A percentile compares a stretch with the other conserved stretches of the same genome.
phyloP scores from a whole-genome alignment of 2,797 vertebrate genomes.

The Selene dorsalis region DNA sequence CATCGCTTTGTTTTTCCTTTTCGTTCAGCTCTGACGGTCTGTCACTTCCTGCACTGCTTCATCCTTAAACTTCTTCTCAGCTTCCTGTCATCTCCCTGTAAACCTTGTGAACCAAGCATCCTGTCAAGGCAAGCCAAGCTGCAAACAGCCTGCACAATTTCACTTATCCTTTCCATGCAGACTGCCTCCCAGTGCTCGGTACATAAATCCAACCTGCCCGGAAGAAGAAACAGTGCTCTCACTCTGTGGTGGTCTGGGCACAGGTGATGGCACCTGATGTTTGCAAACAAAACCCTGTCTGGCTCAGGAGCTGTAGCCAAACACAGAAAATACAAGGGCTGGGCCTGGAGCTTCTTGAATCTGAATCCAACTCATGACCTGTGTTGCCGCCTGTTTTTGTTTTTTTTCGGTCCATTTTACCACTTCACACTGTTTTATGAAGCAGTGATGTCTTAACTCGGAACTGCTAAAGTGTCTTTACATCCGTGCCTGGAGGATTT shows the following conservation, averaged over 20 bases:
- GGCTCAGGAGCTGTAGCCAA: slow-evolving; percentile 31
- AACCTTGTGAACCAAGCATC: slow-evolving; percentile 41
- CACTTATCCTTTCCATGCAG: slow-evolving; percentile 66
- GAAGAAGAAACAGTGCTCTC: slow-evolving; percentile 19
- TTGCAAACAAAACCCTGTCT: slow-evolving; percentile 31
- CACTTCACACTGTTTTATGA: not conserved
- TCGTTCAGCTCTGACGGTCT: slow-evolving; percentile 42
- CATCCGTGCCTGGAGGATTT: not conserved
- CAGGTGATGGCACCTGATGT: slow-evolving; percentile 37
- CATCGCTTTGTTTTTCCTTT: slow-evolving; percentile 34
- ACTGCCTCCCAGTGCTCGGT: slow-evolving; percentile 46
- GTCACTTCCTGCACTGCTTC: slow-evolving; percentile 32
- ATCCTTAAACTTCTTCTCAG: slow-evolving; percentile 24
- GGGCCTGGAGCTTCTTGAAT: not conserved
- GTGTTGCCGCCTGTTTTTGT: not conserved
- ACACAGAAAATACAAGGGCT: not conserved
- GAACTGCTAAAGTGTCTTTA: not conserved
- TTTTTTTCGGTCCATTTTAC: not conserved
- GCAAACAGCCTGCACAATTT: slow-evolving; percentile 49
- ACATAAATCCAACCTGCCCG: slow-evolving; percentile 31
- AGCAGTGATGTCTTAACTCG: not conserved
- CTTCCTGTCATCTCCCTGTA: slow-evolving; percentile 41
- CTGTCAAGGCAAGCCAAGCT: slow-evolving; percentile 40
- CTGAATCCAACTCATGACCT: slow-evolving; percentile 14
- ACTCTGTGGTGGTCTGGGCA: slow-evolving; percentile 43